phyloP scores from a whole-genome alignment of 2,888 invertebrate species.

The Rotaria socialis region DNA sequence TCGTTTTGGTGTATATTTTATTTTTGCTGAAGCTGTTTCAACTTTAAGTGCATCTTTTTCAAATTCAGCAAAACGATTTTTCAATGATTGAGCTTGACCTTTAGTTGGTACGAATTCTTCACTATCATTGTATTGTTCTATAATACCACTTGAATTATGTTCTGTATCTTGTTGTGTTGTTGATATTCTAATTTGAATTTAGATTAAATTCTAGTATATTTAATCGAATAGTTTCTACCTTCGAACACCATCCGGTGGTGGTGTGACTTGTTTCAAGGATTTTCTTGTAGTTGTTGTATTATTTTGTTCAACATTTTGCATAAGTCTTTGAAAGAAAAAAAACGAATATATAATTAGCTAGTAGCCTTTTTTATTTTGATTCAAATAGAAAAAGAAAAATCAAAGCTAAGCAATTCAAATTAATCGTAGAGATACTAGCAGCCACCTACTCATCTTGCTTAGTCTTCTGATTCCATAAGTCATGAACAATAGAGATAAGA shows the following conservation, averaged over 20 bases:
- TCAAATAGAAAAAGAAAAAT: not conserved
- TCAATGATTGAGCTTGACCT: conserved; percentile 45
- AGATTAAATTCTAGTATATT: not conserved
- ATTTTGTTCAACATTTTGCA: conserved; percentile 24
- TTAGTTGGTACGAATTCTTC: conserved; percentile 45
- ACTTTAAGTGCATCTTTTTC: conserved; percentile 46
- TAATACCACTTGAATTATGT: too few relatives aligned
- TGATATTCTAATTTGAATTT: not conserved
- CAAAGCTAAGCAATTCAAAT: not conserved
- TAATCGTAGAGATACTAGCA: not conserved
- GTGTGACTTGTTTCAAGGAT: conserved; percentile 16
- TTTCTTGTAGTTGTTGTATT: not conserved
- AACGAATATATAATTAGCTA: not conserved
- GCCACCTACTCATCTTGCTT: not conserved
- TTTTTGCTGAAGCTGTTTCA: conserved; percentile 44
- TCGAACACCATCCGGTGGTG: conserved; percentile 8
- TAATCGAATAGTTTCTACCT: not conserved
- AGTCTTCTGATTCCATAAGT: not conserved
- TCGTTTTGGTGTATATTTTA: conserved; percentile 44
- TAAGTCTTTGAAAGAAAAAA: not conserved
- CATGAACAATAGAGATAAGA: conserved; percentile 2
- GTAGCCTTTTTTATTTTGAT: not conserved
- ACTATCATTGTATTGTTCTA: not conserved
- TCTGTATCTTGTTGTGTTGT: not conserved
- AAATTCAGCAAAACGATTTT: conserved; percentile 40